Base-by-base conservation (phyloP, 2,797 vertebrate species). In the Sternotherus odoratus region DNA sequence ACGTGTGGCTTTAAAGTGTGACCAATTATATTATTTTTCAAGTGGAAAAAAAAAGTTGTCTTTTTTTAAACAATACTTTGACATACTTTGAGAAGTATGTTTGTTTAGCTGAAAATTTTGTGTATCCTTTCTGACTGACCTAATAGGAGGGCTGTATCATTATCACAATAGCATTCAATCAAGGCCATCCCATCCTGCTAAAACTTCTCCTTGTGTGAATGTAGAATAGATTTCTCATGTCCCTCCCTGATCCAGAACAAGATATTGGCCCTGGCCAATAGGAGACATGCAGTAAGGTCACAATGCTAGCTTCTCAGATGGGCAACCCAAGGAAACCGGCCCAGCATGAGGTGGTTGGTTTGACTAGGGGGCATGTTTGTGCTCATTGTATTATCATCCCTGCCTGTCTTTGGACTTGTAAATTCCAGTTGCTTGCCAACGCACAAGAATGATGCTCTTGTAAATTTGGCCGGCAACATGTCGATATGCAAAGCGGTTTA, bases 41-140 rank as follows among this genome's bases (percentile, higher is more conserved):
- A 95, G 82, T 83, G 66, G n/a, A 66, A 75, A 83, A 51, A 94
- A 72, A 54, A 88, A 84, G 57, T 77, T 92, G 84, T 95, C 96
- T 97, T 97, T 97, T 97, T 97, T 97, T 91, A 95, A 97, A 21
- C 15, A 87, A 7, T 91, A 33, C 30, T 93, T 86, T 89, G 15
- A 79, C 86, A 7, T 91, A 33, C 30, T 93, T 86, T 89, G 15
- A 79, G 86, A 92, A 66, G 51, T 54, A 46, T 92, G 69, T 80
- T 82, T 77, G 93, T 92, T 94, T 87, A 90, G 36, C 53, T 69
- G 88, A 82, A 91, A 85, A 36, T 75, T 94, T 85, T 33, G 48
- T 91, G 95, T 95, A 85, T 92, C 83, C 94, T 87, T 87, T 85
- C 81, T 63, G 79, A 92, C 77, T 91, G 60, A 93, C 28, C 69